These are phyloP conservation scores for Todiramphus saurophagus DNA, from an alignment of 2,113 vertebrate species.

Conservation along the genomic window DNA sequence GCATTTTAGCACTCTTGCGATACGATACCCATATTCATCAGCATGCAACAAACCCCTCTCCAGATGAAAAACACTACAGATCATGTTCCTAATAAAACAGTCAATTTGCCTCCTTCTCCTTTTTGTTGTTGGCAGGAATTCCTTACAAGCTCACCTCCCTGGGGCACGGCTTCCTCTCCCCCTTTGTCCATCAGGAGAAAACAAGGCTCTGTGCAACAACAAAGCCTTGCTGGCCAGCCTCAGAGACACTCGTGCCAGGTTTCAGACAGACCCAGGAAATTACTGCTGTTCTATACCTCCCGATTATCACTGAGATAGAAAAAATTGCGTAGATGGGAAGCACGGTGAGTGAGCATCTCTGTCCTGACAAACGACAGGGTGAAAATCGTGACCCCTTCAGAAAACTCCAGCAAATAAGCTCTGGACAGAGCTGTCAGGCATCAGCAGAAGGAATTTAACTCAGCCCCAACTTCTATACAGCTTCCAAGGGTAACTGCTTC, in stretches of 20 bases:
- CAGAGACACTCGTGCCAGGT: not conserved
- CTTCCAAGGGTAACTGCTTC: not conserved
- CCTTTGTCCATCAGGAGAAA: slow-evolving; percentile 6
- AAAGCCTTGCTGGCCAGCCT: not conserved
- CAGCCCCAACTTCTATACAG: not conserved
- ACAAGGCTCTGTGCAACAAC: slow-evolving; percentile 8
- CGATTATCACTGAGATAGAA: not conserved
- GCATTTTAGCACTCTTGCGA: slow-evolving; percentile 67
- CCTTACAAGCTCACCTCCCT: slow-evolving; percentile 8
- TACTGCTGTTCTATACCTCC: not conserved
- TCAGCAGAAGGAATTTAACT: not conserved
- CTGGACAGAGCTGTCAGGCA: not conserved
- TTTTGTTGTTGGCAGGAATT: slow-evolving; percentile 47
- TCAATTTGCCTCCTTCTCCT: slow-evolving; percentile 57
- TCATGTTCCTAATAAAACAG: slow-evolving; percentile 68
- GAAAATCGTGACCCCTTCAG: not conserved
- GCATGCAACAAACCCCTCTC: slow-evolving; percentile 47
- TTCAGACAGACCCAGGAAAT: slow-evolving; percentile 7
- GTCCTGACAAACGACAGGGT: not conserved
- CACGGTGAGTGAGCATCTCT: not conserved
- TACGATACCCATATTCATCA: slow-evolving; percentile 59
- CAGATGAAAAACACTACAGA: slow-evolving; percentile 60
- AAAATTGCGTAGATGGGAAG: not conserved
- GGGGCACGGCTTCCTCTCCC: not conserved
- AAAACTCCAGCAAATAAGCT: not conserved